phyloP scores from a whole-genome alignment of 2,888 invertebrate species.

The Luperina testacea region DNA sequence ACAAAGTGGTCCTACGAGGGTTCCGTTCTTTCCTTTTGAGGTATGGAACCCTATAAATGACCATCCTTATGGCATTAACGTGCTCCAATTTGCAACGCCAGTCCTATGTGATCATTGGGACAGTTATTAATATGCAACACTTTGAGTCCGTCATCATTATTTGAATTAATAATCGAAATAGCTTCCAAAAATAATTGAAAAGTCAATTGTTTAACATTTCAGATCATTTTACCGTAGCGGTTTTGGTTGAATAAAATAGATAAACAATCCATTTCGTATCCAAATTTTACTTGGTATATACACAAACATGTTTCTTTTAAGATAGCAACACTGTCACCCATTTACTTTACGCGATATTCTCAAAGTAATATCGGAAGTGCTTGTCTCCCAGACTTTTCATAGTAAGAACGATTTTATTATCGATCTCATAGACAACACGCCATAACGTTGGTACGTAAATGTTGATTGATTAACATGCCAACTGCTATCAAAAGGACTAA shows the following conservation, averaged over 20 bases:
- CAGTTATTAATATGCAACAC: not conserved
- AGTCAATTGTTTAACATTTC: not conserved
- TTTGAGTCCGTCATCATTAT: not conserved
- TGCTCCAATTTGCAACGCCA: not conserved
- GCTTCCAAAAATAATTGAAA: not conserved
- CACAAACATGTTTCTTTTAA: slow-evolving; percentile 15
- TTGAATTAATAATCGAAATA: slow-evolving; percentile 14
- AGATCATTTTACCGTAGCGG: not conserved
- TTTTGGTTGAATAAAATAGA: slow-evolving; percentile 6
- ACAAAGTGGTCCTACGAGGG: no score
- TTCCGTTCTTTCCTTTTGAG: no score
- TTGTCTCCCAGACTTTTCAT: slow-evolving; percentile 40
- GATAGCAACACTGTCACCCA: slow-evolving; percentile 38
- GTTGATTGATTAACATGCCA: slow-evolving; percentile 73
- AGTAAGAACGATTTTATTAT: slow-evolving; percentile 46
- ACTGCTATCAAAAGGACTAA: slow-evolving; percentile 66
- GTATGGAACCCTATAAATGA: not conserved
- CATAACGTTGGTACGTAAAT: slow-evolving; percentile 42
- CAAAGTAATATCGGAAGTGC: slow-evolving; percentile 52
- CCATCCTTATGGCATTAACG: not conserved
- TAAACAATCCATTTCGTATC: slow-evolving; percentile 4
- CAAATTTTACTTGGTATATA: slow-evolving; percentile 14
- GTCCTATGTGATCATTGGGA: not conserved
- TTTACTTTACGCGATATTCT: slow-evolving; percentile 48
- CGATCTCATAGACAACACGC: slow-evolving; percentile 45